Conservation (phyloP, 35 echinoderm and acorn worm species). For the Apostichopus japonicus region DNA sequence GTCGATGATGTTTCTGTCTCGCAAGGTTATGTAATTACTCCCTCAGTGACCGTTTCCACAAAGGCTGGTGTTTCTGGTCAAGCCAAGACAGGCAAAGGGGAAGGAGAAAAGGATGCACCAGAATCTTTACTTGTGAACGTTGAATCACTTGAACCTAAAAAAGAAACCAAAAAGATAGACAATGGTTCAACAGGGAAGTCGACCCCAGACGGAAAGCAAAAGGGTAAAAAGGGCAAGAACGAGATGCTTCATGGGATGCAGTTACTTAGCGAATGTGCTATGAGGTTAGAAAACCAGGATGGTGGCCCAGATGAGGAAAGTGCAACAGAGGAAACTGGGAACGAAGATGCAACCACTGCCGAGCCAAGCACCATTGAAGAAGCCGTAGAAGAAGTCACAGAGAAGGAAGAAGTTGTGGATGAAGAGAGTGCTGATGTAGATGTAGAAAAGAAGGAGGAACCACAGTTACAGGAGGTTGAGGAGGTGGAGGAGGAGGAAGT, state of each 20-base stretch:
- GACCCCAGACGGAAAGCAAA: conserved; percentile 47
- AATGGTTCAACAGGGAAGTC: conserved; percentile 41
- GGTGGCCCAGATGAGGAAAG: conserved; percentile 52
- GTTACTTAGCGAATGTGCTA: conserved; percentile 58
- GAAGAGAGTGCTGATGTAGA: conserved; percentile 19
- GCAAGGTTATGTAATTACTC: conserved; percentile 7
- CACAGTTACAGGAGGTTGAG: neutral
- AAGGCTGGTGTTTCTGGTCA: conserved; percentile 15
- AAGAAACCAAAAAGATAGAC: neutral
- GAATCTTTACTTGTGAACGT: conserved; percentile 9
- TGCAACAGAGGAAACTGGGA: neutral
- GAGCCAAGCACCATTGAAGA: neutral
- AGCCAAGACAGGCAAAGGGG: neutral
- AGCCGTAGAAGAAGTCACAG: neutral
- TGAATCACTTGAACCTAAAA: conserved; percentile 25
- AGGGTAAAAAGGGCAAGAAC: conserved; percentile 59
- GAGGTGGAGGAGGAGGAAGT: neutral
- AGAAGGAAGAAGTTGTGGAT: conserved; percentile 3
- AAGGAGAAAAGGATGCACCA: neutral
- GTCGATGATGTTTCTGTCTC: conserved; percentile 43
- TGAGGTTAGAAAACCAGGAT: conserved; percentile 56
- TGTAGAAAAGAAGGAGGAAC: conserved; percentile 20
- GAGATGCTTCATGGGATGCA: conserved; percentile 61
- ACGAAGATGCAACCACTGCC: neutral
- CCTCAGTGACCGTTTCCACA: neutral